Evolutionary conservation across 2,888 invertebrate species (phyloP).

Genomic region (Sesia apiformis): DNA sequence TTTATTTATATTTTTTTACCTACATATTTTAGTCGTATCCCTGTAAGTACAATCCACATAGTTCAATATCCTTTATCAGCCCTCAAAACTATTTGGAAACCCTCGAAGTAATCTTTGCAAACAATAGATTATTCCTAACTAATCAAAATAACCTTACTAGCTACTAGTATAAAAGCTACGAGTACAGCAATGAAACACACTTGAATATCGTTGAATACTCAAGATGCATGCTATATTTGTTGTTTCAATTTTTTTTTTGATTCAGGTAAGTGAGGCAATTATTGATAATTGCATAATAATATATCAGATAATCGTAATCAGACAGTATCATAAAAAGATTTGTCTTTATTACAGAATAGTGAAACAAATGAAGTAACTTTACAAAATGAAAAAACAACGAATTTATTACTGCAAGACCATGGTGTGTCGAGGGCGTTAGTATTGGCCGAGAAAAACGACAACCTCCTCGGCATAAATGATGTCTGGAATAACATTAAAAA

Average conservation of each 20-base stretch:
- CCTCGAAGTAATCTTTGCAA: not conserved
- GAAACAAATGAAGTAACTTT: conserved; percentile 2
- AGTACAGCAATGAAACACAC: not conserved
- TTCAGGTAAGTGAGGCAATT: not conserved
- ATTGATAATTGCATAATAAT: not conserved
- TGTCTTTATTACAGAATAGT: not conserved
- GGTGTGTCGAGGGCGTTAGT: conserved; percentile 8
- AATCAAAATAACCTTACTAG: not conserved
- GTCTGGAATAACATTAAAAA: conserved; percentile 28
- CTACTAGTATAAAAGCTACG: not conserved
- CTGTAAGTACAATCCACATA: not conserved
- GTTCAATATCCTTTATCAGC: conserved; percentile 9
- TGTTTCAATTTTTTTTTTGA: not conserved
- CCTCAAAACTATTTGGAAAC: not conserved
- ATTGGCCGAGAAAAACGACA: not conserved
- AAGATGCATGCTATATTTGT: not conserved
- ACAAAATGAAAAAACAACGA: not conserved
- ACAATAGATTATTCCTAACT: conserved; percentile 1
- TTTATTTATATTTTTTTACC: too few relatives aligned
- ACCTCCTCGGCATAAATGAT: not conserved
- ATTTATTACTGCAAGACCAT: conserved; percentile 1
- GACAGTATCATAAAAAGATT: too few relatives aligned
- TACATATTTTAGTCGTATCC: too few relatives aligned
- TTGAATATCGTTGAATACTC: not conserved
- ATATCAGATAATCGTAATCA: not conserved